Base-by-base conservation (phyloP, 1,140 invertebrate genomes). In the Psix sp. region DNA sequence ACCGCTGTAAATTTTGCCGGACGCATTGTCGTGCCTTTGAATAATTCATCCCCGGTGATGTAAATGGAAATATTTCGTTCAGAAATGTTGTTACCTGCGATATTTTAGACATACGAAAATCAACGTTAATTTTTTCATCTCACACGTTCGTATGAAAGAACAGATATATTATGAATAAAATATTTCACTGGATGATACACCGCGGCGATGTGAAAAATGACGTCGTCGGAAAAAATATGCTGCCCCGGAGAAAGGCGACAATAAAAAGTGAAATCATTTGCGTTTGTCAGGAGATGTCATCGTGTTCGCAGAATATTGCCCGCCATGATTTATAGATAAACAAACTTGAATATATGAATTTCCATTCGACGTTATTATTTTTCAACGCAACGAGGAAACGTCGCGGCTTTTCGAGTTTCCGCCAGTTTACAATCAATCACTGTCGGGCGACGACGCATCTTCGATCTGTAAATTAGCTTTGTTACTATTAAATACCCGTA, bases 1-100 rank as follows among this genome's bases (percentile, higher is more conserved):
- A 72, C 67, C 67, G 72, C 68, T 66, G 76, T 77, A 77, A 77
- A 75, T 75, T 75, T 67, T 73, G 31, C 60, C 48, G 57, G 62
- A 72, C 67, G 72, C 72, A 74, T 77, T 75, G 76, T 77, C 72
- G 67, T 77, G 72, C 72, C 40, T 65, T 68, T 77, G 76, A 68
- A 74, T 77, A 54, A 77, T 74, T 77, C 72, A 76, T 75, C 63
- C 52, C 59, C 46, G 54, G 31, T 72, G 56, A 77, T 73, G 72
- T 62, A 68, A 76, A 68, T 76, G 67, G 74, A 76, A 76, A 76
- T 76, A 71, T 76, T 76, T 76, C 45, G 66, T 65, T 76, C 71
- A 49, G 49, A 74, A 74, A 74, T 20, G 49, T 74, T 73, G 70
- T 73, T 74, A 48, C 56, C 14, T 14, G 56, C 31, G 57, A 67